phyloP scores from a whole-genome alignment of 2,113 vertebrate species.

The Scatophagus argus region DNA sequence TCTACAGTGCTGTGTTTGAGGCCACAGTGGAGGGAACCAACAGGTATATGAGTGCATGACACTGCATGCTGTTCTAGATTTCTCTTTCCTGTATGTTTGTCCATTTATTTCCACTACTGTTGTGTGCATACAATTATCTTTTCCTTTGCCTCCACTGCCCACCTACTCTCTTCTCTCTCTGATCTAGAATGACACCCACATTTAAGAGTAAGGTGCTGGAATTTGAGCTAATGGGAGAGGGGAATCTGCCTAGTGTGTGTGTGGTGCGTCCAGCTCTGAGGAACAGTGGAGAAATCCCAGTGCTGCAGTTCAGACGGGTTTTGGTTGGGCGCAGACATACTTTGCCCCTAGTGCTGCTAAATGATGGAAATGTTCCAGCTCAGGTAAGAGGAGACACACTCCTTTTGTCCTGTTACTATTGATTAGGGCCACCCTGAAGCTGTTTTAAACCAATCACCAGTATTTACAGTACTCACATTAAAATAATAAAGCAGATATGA shows the following conservation, averaged over 20 bases:
- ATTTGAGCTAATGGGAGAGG: conserved; percentile 88
- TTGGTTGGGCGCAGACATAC: conserved; percentile 77
- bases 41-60: conserved; percentile 78
- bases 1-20: conserved; percentile 87
- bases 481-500: neutral
- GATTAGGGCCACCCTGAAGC: neutral
- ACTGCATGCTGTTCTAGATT: neutral
- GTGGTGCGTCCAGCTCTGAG: conserved; percentile 83
- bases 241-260: conserved; percentile 85
- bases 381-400: conserved; percentile 80
- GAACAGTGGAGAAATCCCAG: conserved; percentile 78
- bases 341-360: conserved; percentile 87
- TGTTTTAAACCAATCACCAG: neutral
- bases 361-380: conserved; percentile 82
- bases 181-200: conserved; percentile 54
- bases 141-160: neutral
- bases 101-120: neutral
- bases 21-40: conserved; percentile 80
- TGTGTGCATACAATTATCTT: neutral
- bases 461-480: neutral
- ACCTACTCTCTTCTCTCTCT: neutral
- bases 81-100: neutral
- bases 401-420: neutral
- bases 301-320: conserved; percentile 88
- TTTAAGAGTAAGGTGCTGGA: conserved; percentile 74